Base-by-base conservation (phyloP, 2,113 vertebrate genomes). In the Progne subis region DNA sequence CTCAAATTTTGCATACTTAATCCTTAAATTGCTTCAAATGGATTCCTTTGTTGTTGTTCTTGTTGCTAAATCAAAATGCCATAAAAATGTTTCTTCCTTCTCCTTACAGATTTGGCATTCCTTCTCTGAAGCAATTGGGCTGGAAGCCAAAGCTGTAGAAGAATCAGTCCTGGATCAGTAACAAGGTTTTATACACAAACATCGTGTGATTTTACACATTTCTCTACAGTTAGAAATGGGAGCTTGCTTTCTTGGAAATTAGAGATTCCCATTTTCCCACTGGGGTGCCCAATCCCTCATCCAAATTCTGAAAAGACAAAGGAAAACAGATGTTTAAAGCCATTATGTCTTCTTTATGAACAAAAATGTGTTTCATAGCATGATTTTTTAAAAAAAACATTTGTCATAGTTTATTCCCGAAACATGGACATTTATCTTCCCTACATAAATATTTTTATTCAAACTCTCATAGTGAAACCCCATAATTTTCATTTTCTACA, bases 121-220 rank as follows among this genome's bases (percentile, higher is more conserved):
- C 41, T 94, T 89, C 74, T 86, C 74, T 94, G 61, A 91, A 94
- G 75, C 50, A 76, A 87, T 47, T 96, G 79, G 95, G 90, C 95
- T 94, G 56, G 67, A 90, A 37, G 75, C 87, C 94, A 91, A 95
- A 87, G 31, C 50, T 87, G 21, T 88, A 80, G 93, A 94, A 88
- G 59, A 94, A 82, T 95, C 78, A 70, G 59, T 82, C 67, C 63
- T 94, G 87, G 81, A 94, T 94, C 67, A 88, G 63, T 83, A 93
- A 90, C 82, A 93, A 91, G 55, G 55, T 92, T 92, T 87, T 93
- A 61, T 85, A 77, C 12, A 90, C 52, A 95, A 96, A 67, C 32
- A 95, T 23, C 43, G 24, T 52, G 53, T 88, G 67, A 88, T 85
- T 88, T 96, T 79, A 86, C 32, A 31, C 39, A 63, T 82, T 91